Evolutionary conservation across 2,797 vertebrate species (phyloP).

Genomic region (Myripristis jacobus): DNA sequence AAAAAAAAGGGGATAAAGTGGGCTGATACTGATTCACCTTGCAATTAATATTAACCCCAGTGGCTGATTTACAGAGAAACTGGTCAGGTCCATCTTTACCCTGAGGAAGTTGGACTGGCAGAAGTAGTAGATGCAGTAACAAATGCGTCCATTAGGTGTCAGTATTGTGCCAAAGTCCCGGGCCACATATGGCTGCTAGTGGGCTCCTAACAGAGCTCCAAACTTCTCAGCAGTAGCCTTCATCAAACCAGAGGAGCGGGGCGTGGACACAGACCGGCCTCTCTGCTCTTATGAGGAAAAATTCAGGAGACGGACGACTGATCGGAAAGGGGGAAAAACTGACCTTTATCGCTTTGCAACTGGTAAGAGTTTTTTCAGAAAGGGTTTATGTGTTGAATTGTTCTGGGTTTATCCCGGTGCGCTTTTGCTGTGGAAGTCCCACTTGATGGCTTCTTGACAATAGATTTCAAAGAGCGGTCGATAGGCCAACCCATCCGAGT

Average conservation of each 20-base stretch:
- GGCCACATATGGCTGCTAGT: conserved; percentile 12
- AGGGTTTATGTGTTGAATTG: not conserved
- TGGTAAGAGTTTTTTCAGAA: conserved; percentile 59
- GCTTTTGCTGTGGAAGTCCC: conserved; percentile 27
- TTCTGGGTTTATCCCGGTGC: not conserved
- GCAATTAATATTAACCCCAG: no score
- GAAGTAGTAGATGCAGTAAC: not conserved
- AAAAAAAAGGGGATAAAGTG: no score
- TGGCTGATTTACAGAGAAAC: no score
- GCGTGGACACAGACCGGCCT: conserved; percentile 69
- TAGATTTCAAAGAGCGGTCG: conserved; percentile 50
- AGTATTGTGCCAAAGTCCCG: conserved; percentile 3
- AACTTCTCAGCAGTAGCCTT: conserved; percentile 48
- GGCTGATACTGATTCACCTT: no score
- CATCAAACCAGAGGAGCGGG: conserved; percentile 66
- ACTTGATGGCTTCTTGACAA: conserved; percentile 56
- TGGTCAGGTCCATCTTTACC: no score
- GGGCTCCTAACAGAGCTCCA: conserved; percentile 17
- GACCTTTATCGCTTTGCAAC: conserved; percentile 23
- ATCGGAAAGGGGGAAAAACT: conserved; percentile 2
- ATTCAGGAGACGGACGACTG: conserved; percentile 51
- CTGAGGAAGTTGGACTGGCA: no score
- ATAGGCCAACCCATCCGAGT: conserved; percentile 55
- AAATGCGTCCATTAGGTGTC: conserved; percentile 54
- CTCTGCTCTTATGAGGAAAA: conserved; percentile 27